A percentile compares a stretch with the other conserved stretches of the same genome.
Conservation (phyloP, 2,888 invertebrate species). For the Griposia aprilina region DNA sequence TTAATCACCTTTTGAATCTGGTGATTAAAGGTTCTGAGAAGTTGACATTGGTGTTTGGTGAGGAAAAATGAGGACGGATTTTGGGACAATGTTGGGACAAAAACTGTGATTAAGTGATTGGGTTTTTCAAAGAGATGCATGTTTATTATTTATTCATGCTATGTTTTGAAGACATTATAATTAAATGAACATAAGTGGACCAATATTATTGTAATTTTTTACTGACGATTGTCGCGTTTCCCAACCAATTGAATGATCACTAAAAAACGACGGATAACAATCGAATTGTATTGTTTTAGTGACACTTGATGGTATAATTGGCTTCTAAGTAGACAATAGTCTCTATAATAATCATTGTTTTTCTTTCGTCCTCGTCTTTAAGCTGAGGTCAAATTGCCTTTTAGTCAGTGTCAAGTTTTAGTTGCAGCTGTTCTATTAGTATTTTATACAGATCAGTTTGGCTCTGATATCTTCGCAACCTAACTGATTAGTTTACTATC, state of each 20-base stretch:
- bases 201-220: background rate
- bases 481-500: background rate
- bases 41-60: slow-evolving; percentile 59
- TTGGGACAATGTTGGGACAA: slow-evolving; percentile 30
- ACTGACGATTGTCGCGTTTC: background rate
- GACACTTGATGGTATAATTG: slow-evolving; percentile 1
- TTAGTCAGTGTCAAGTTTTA: background rate
- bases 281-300: background rate
- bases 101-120: slow-evolving; percentile 38
- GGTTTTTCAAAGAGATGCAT: slow-evolving; percentile 18
- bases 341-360: no score
- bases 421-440: background rate
- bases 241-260: background rate
- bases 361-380: background rate
- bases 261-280: background rate
- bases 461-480: background rate
- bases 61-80: slow-evolving; percentile 47
- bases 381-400: background rate
- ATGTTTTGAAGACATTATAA: background rate
- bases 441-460: background rate
- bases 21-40: slow-evolving; percentile 66
- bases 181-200: background rate
- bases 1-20: slow-evolving; percentile 64
- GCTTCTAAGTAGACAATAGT: background rate
- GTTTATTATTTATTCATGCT: background rate